Conservation (phyloP, 2,113 vertebrate species). For the Lonchura striata region DNA sequence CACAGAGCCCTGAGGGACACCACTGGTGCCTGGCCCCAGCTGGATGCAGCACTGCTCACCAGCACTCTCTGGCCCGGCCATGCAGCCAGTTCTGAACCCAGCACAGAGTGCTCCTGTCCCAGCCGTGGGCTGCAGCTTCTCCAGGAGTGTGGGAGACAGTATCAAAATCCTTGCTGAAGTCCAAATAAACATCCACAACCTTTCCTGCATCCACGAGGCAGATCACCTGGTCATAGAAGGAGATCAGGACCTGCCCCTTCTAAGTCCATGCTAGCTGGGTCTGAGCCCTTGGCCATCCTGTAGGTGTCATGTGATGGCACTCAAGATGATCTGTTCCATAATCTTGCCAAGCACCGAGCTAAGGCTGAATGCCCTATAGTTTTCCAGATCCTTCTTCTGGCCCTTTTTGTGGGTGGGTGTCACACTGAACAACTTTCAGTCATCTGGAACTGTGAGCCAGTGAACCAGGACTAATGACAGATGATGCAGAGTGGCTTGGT, state of each 20-base stretch:
- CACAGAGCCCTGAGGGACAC: not conserved
- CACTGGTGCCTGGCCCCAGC: fast-evolving
- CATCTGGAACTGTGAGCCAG: not conserved
- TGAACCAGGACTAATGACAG: not conserved
- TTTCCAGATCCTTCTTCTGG: not conserved
- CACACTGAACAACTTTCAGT: not conserved
- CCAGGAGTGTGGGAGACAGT: not conserved
- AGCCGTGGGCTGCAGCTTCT: not conserved
- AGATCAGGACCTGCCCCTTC: not conserved
- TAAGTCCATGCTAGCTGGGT: not conserved
- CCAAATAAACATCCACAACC: not conserved
- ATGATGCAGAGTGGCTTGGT: not conserved
- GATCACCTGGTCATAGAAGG: not conserved
- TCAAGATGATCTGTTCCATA: not conserved
- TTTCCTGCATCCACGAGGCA: fast-evolving
- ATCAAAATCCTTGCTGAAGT: not conserved
- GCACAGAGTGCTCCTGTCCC: not conserved
- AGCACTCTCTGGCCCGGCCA: not conserved
- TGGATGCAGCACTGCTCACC: not conserved
- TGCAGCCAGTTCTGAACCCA: not conserved
- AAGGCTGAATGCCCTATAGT: not conserved
- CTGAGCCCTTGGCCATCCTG: not conserved
- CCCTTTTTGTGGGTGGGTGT: not conserved
- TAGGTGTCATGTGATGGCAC: not conserved
- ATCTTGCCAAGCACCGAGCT: not conserved